A percentile compares a stretch with the other conserved stretches of the same genome.
These are phyloP conservation scores for Drosophila ananassae DNA, from an alignment of 1,140 invertebrate species.

Conservation along the genomic window DNA sequence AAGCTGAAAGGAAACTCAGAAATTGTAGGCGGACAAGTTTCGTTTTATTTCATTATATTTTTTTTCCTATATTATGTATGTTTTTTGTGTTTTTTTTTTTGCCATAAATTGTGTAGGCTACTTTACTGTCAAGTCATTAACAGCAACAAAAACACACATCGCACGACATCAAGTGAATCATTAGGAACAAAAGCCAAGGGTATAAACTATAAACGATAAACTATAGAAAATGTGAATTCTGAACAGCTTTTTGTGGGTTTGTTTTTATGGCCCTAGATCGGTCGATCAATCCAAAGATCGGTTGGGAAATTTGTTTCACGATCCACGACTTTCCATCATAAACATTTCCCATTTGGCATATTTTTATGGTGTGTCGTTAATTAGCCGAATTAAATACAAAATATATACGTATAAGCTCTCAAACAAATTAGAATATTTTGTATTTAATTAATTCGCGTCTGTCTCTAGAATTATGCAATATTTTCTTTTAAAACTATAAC, in stretches of 20 bases:
- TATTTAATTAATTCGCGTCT: slow-evolving; percentile 26
- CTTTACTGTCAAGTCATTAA: slow-evolving; percentile 81
- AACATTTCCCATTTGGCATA: slow-evolving; percentile 35
- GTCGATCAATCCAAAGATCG: slow-evolving; percentile 21
- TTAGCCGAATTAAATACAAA: slow-evolving; percentile 23
- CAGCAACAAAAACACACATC: slow-evolving; percentile 53
- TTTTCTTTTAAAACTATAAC: neutral
- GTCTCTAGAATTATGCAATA: slow-evolving; percentile 11
- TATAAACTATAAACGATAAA: slow-evolving; percentile 46
- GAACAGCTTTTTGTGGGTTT: slow-evolving; percentile 33
- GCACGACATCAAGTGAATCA: slow-evolving; percentile 60
- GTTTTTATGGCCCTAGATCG: slow-evolving; percentile 24
- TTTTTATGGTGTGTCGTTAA: slow-evolving; percentile 36
- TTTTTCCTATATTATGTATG: slow-evolving; percentile 17
- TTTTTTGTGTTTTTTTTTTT: slow-evolving; percentile 30
- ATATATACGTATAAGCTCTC: slow-evolving; percentile 3
- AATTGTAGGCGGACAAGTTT: slow-evolving; percentile 81
- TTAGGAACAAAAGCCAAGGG: slow-evolving; percentile 68
- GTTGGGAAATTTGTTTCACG: slow-evolving; percentile 42
- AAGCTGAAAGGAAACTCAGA: slow-evolving; percentile 71
- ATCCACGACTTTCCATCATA: slow-evolving; percentile 36
- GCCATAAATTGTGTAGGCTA: slow-evolving; percentile 81
- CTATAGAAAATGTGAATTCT: slow-evolving; percentile 35
- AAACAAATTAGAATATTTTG: slow-evolving; percentile 23
- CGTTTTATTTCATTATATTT: slow-evolving; percentile 25